Base-by-base conservation (phyloP, 2,888 invertebrate species). In the Troides aeacus region DNA sequence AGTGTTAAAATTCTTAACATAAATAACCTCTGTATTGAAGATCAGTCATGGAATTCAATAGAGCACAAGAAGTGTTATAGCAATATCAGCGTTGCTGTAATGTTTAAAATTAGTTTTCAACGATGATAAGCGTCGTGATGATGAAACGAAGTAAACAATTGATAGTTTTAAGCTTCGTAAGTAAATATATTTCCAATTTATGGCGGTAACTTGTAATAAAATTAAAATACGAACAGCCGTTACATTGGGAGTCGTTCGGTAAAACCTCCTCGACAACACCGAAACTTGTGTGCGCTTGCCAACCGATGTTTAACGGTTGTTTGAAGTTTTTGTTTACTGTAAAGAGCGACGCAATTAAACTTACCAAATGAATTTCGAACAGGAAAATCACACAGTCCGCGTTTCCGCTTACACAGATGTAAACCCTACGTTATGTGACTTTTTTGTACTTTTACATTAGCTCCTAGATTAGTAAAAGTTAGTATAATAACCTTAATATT, bases 321-420 rank as follows among this genome's bases (percentile, higher is more conserved):
- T 70, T 60, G 56, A 66, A 70, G 70, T 70, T 70, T 66, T 70
- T 70, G 70, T 70, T 66, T 66, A 70, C 66, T 42, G 70, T 66
- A 66, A 66, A 70, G 66, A 66, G 70, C 70, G 70, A 66, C 70
- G 70, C 70, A 70, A 64, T 70, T 70, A 70, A 70, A 70, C 59
- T 66, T 66, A 67, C 70, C 59, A 70, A 70, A 70, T 70, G 60
- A 70, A 66, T 70, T 66, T 63, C 66, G 53, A 56, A 70, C 59
- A 53, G 66, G 70, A 59, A 70, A 70, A 70, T 63, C 58, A 66
- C 65, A 58, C 21, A 59, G 39, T 36, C 62, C 36, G 65, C 57
- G 50, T 66, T 66, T 30, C 46, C 30, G 53, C 64, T 30, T 50
- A 50, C 50, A 50, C 50, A 18, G 50, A 17, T 0, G 5, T 18